These are phyloP conservation scores for Chlorodrepanis virens DNA, from an alignment of 2,113 vertebrate genomes.

Conservation along the genomic window DNA sequence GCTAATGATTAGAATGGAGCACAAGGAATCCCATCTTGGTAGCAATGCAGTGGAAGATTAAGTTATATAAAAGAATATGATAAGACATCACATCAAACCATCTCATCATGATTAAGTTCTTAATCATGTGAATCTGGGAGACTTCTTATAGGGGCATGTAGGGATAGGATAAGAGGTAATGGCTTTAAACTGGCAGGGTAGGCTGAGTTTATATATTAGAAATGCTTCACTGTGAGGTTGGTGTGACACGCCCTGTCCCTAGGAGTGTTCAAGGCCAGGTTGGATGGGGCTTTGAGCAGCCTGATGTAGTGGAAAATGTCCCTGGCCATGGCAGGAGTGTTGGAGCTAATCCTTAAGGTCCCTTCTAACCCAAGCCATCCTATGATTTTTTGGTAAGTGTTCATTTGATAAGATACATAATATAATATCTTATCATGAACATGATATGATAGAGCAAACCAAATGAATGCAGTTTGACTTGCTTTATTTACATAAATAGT, in stretches of 20 bases:
- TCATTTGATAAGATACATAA: neutral
- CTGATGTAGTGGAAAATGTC: neutral
- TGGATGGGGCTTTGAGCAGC: neutral
- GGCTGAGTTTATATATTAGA: neutral
- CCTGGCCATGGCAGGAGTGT: neutral
- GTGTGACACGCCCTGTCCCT: accelerated
- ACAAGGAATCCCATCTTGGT: neutral
- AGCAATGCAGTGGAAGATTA: neutral
- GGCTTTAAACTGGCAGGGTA: neutral
- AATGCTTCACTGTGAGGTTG: neutral
- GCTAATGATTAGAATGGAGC: neutral
- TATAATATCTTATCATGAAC: neutral
- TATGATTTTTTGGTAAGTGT: neutral
- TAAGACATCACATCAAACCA: neutral
- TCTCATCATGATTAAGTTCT: neutral
- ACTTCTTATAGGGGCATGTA: neutral
- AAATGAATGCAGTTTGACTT: neutral
- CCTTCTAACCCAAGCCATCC: neutral
- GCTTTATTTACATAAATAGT: neutral
- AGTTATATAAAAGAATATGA: neutral
- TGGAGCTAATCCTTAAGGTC: neutral
- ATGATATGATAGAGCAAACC: neutral
- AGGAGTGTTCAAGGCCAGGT: neutral
- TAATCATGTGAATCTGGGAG: too few relatives aligned
- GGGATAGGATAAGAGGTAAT: neutral